Evolutionary conservation across 2,888 invertebrate genomes (phyloP), one percentile per base, ranked within the genome.

Genomic region (Lasiommata megera): DNA sequence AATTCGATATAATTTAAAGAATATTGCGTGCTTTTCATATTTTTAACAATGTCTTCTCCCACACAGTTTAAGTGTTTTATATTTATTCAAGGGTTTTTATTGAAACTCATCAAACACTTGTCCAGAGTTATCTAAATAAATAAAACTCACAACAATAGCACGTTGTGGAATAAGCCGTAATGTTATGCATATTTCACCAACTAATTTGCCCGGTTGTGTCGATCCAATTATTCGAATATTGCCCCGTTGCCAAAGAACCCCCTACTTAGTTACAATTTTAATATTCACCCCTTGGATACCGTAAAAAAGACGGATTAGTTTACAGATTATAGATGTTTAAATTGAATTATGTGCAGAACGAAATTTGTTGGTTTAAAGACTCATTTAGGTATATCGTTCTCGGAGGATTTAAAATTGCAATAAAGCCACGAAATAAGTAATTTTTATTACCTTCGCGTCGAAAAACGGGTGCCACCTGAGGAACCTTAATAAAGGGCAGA

Each of bases 141-240:
- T 69, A 72, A 70, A 51, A 61, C 47, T 55, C 37, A 53, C 54
- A 60, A 60, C 59, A 64, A 61, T 58, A 59, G 51, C 29, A 31
- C 44, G 53, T 54, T 16, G 40, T 16, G 46, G 28, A 54, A 37
- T 57, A 64, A 60, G 59, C 56, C 72, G 76, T 80, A 80, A 79
- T 70, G 69, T 67, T 78, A 74, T 84, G 80, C 78, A 86, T 87
- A 86, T 83, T 88, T 84, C 67, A 85, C 76, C 63, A 74, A 75
- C 81, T 84, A 85, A 87, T 85, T 82, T 79, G 63, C 73, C 66
- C 68, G 67, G 66, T 70, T 71, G 71, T 72, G 80, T 79, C 75
- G 76, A 80, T 80, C 79, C 80, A 84, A 84, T 85, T 86, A 82
- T 71, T 65, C 53, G 72, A 73, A 72, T 73, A 73, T 70, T 63